Base-by-base conservation (phyloP, 1,140 invertebrate species). In the Lerema accius region DNA sequence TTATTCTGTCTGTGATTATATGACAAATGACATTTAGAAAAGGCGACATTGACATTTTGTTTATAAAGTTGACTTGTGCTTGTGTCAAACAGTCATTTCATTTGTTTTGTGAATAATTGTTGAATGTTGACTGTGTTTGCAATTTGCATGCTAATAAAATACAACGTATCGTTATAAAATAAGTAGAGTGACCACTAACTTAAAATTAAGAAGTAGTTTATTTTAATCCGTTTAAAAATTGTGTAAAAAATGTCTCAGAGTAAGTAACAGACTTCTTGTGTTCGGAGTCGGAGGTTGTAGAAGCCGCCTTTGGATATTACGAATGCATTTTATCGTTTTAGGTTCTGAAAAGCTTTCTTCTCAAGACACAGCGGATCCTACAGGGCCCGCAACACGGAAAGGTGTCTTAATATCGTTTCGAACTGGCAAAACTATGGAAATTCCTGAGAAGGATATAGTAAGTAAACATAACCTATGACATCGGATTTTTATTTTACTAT, bases 361-460 rank as follows among this genome's bases (percentile, higher is more conserved):
- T 60, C 83, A 94, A 73, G 91, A 92, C 76, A 93, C 93, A 13
- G 89, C 92, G 1, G 96, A 96, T 92, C 95, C 95, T 9, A 93
- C 94, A 48, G 95, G 94, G 1, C 95, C 96, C 0, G 93, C 95
- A 19, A 76, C 84, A 15, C 93, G 95, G 23, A 96, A 95, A 90
- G 96, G 95, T 3, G 93, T 96, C 23, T 91, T 97, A 1, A 95
- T 95, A 67, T 97, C 96, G 0, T 94, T 98, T 65, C 91, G 95
- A 69, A 96, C 93, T 63, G 95, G 95, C 11, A 95, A 96, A 82
- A 93, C 94, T 3, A 96, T 97, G 93, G 94, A 95, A 70, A 97
- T 98, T 85, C 96, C 95, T 5, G 96, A 97, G 83, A 93, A 94
- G 76, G 96, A 97, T 91, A 90, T 96, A 72, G 95, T 96, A 93